These are phyloP conservation scores for Frankliniella fusca DNA, from an alignment of 2,888 invertebrate species.

Conservation along the genomic window DNA sequence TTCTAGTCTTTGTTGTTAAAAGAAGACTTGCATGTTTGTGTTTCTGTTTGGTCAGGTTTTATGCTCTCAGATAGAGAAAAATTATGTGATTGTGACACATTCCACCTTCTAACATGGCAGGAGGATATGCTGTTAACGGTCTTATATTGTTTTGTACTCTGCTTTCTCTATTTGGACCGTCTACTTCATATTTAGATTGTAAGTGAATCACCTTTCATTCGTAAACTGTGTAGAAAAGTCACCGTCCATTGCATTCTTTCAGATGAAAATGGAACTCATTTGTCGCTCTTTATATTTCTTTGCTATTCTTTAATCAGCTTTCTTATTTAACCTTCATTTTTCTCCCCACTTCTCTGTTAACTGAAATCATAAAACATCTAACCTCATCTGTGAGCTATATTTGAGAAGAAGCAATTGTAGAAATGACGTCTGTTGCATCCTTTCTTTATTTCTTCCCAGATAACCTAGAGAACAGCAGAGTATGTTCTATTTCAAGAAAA, in stretches of 20 bases:
- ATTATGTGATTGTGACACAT: neutral
- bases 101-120: neutral
- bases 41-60: too few relatives aligned
- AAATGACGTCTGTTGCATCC: too few relatives aligned
- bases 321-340: neutral
- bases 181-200: neutral
- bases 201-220: neutral
- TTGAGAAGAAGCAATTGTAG: neutral
- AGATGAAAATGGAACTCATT: neutral
- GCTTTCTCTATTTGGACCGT: neutral
- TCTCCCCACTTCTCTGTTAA: neutral
- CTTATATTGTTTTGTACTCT: neutral
- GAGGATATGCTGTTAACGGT: neutral
- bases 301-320: neutral
- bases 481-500: slow-evolving; percentile 34
- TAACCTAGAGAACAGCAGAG: slow-evolving; percentile 37
- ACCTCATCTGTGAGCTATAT: neutral
- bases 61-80: neutral
- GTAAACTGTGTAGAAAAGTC: neutral
- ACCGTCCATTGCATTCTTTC: neutral
- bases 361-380: neutral
- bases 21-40: too few relatives aligned
- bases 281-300: neutral
- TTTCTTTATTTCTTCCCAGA: slow-evolving; percentile 29
- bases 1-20: too few relatives aligned